Base-by-base conservation (phyloP, 2,888 invertebrate species). In the Torymus texanus region DNA sequence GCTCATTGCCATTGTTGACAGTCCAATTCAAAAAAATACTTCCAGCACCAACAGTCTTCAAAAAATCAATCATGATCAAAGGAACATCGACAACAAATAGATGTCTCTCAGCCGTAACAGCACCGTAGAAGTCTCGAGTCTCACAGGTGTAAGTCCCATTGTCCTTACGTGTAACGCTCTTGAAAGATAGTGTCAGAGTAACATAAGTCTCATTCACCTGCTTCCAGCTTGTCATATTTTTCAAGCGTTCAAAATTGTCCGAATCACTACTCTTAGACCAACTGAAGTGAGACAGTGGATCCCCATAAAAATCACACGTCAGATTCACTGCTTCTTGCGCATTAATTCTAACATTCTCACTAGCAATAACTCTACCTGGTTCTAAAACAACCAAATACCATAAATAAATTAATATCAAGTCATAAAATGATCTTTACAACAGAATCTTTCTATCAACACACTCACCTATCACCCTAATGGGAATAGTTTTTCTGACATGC, bases 11-110 rank as follows among this genome's bases (percentile, higher is more conserved):
- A 80, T 94, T 93, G 79, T 94, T 93, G 0, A 95, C 92, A 0
- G 95, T 96, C 96, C 97, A 97, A 87, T 96, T 96, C 0, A 97
- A 88, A 88, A 93, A 97, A 63, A 97, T 93, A 88, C 94, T 94
- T 10, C 93, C 92, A 0, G 94, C 93, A 72, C 95, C 95, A 18
- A 97, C 95, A 0, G 95, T 93, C 88, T 95, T 95, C 0, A 94
- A 93, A 79, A 93, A 93, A 85, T 95, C 94, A 82, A 96, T 93
- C 68, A 91, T 92, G 0, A 96, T 92, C 87, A 93, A 93, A 0
- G 97, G 96, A 78, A 92, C 92, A 83, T 95, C 94, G 83, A 94
- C 91, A 0, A 96, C 94, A 58, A 93, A 90, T 0, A 95, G 87
- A 53, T 92, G 91, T 2, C 92, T 90, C 29, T 88, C 86, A 2